Percentiles rank a stretch among this genome's conserved stretches.
Conservation (phyloP, 2,888 invertebrate species). For the Campoletis raptor region DNA sequence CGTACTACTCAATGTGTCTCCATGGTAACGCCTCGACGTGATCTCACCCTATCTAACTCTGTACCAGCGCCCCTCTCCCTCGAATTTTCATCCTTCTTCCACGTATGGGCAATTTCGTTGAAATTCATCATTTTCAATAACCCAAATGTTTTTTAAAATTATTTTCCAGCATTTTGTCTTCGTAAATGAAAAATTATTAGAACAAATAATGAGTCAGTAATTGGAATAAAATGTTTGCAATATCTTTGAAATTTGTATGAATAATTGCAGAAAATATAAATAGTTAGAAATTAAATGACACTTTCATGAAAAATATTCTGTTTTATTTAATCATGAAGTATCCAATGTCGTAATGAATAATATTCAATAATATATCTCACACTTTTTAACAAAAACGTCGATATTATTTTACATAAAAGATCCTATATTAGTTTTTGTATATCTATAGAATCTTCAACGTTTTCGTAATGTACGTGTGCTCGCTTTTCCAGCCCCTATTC, state of each 20-base stretch:
- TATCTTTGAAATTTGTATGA: background rate
- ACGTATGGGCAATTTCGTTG: slow-evolving; percentile 8
- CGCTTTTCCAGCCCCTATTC: slow-evolving; percentile 38
- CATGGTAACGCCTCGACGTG: slow-evolving; percentile 69
- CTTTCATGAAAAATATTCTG: background rate
- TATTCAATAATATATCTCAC: background rate
- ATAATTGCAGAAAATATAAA: no score
- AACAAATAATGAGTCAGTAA: no score
- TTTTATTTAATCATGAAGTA: background rate
- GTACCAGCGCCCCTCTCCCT: slow-evolving; percentile 43
- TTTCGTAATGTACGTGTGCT: slow-evolving; percentile 63
- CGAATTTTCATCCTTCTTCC: background rate
- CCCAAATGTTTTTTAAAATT: background rate
- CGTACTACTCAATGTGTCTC: slow-evolving; percentile 75
- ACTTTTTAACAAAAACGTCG: background rate
- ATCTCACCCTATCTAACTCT: slow-evolving; percentile 67
- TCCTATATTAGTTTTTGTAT: slow-evolving; percentile 3
- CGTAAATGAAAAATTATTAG: background rate
- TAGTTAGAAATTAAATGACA: no score
- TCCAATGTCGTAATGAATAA: background rate
- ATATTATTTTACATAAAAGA: background rate
- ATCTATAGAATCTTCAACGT: slow-evolving; percentile 29
- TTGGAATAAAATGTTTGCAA: background rate
- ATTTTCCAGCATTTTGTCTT: background rate
- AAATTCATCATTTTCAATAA: background rate